Evolutionary conservation across 2,888 invertebrate genomes (phyloP).

Genomic region (Hylaea fasciaria): DNA sequence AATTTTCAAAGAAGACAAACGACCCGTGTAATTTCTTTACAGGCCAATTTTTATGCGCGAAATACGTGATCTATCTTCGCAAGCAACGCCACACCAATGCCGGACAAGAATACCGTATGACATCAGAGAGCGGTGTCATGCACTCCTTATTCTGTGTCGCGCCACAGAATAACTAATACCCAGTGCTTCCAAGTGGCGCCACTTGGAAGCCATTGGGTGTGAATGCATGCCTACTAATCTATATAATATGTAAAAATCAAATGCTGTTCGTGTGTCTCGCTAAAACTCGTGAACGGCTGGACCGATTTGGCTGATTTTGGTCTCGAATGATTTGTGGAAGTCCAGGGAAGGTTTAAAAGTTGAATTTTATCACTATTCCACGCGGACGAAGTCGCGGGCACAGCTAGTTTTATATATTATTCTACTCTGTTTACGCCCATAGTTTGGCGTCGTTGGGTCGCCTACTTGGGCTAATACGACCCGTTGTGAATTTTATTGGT

Average conservation of each 20-base stretch:
- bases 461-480: conserved; percentile 4
- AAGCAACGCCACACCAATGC: conserved; percentile 12
- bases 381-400: no score
- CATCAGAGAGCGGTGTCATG: conserved; percentile 30
- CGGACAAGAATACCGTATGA: conserved; percentile 27
- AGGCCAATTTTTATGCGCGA: background rate
- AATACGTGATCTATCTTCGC: conserved; percentile 12
- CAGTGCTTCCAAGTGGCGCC: background rate
- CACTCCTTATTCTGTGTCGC: conserved; percentile 21
- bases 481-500: conserved; percentile 12
- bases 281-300: no score
- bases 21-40: conserved; percentile 11
- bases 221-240: no score
- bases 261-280: no score
- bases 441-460: conserved; percentile 1
- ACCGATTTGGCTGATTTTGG: no score
- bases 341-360: no score
- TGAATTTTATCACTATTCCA: no score
- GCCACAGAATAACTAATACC: background rate
- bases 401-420: no score
- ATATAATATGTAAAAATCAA: no score
- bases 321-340: no score
- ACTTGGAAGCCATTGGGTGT: conserved; percentile 21
- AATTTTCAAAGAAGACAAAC: background rate
- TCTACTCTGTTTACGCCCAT: conserved; percentile 14